Conservation (phyloP, 1,140 invertebrate species). For the Cyrtorhinus lividipennis region DNA sequence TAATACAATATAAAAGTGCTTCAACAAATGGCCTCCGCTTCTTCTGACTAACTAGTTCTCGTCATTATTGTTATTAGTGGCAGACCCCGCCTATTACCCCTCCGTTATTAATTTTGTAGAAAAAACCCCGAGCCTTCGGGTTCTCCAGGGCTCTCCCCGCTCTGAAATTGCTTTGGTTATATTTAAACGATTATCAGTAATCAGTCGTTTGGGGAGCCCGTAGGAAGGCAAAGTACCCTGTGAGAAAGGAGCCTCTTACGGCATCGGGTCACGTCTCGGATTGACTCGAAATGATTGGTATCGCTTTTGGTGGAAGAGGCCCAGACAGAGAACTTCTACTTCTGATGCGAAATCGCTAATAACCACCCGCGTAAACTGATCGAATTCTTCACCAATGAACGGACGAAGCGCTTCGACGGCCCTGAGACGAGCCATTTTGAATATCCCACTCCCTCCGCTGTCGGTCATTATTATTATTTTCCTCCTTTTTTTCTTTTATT, state of each 20-base stretch:
- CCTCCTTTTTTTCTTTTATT: not conserved
- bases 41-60: constrained; percentile 5
- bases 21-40: not conserved
- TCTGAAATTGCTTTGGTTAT: constrained; percentile 13
- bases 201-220: constrained; percentile 9
- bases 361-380: constrained; percentile 1
- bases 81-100: constrained; percentile 9
- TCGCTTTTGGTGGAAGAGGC: not conserved
- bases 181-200: constrained; percentile 16
- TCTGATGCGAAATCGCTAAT: constrained; percentile 2
- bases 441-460: not conserved
- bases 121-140: not conserved
- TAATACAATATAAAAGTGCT: constrained; percentile 9
- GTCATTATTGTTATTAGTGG: constrained; percentile 14
- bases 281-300: constrained; percentile 14
- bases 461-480: not conserved
- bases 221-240: not conserved
- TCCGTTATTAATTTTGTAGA: constrained; percentile 15
- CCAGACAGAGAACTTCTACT: not conserved
- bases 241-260: not conserved
- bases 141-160: not conserved
- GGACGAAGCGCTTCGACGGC: not conserved
- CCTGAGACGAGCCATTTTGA: not conserved
- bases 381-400: not conserved
- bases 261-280: constrained; percentile 11